Percentiles rank a stretch among this genome's conserved stretches.
These are phyloP conservation scores for Tautogolabrus adspersus DNA, from an alignment of 2,113 vertebrate genomes.

Conservation along the genomic window DNA sequence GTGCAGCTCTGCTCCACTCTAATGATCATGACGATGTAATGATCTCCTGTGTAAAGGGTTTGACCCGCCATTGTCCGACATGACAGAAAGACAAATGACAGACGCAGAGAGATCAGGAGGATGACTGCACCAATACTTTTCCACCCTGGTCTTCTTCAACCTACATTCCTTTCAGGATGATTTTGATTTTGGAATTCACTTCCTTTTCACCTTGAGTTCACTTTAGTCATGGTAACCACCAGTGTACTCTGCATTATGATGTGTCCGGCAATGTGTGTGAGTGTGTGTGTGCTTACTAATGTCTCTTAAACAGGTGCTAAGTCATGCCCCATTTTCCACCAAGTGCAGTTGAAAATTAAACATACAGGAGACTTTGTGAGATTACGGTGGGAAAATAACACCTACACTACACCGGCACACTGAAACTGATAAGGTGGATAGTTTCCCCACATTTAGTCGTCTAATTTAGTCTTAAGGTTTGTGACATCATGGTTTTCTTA, in stretches of 20 bases:
- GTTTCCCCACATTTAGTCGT: constrained; percentile 29
- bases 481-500: constrained; percentile 22
- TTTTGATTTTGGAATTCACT: background rate
- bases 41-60: constrained; percentile 31
- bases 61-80: constrained; percentile 34
- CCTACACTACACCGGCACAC: background rate
- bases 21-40: constrained; percentile 56
- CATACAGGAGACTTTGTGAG: background rate
- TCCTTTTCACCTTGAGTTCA: constrained; percentile 28
- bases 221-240: background rate
- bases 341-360: background rate
- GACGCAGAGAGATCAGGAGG: constrained; percentile 18
- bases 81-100: constrained; percentile 39
- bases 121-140: background rate
- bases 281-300: background rate
- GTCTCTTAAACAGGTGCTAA: constrained; percentile 38
- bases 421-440: constrained; percentile 21
- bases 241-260: background rate
- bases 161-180: background rate
- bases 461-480: background rate
- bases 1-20: constrained; percentile 33
- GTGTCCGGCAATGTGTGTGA: background rate
- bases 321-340: constrained; percentile 49
- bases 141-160: background rate
- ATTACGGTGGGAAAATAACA: constrained; percentile 33